phyloP scores from a whole-genome alignment of 2,113 vertebrate genomes.

The Misgurnus mizolepis region DNA sequence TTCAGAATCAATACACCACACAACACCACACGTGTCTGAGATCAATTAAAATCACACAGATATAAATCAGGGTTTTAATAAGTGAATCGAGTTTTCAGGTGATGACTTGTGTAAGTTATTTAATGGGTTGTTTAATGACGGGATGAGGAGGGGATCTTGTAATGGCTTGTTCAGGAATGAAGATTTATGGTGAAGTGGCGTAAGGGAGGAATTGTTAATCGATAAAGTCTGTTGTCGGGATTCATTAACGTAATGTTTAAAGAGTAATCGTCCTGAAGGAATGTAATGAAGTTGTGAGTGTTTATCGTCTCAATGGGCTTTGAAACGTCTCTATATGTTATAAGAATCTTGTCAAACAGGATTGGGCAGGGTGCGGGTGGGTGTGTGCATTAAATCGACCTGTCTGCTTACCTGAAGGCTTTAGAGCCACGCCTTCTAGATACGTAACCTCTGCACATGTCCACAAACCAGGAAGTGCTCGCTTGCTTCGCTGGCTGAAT shows the following conservation, averaged over 20 bases:
- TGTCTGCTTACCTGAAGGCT: slow-evolving; percentile 62
- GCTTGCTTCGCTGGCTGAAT: background rate
- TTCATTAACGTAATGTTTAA: background rate
- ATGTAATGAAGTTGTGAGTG: background rate
- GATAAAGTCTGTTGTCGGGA: background rate
- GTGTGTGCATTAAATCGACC: slow-evolving; percentile 57
- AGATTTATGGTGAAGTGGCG: background rate
- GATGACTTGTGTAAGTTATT: background rate
- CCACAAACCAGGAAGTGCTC: slow-evolving; percentile 59
- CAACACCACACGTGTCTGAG: no score
- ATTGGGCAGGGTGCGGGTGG: slow-evolving; percentile 59
- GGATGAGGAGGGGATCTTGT: background rate
- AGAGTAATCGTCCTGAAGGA: background rate
- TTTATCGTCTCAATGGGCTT: background rate
- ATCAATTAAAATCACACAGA: no score
- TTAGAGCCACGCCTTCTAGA: slow-evolving; percentile 57
- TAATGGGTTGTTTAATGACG: background rate
- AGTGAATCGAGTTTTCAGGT: no score
- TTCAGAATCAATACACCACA: no score
- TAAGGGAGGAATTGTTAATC: background rate
- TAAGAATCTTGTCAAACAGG: slow-evolving; percentile 75
- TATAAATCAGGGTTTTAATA: no score
- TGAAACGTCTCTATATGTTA: slow-evolving; percentile 28
- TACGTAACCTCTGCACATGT: slow-evolving; percentile 59
- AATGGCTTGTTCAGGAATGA: slow-evolving; percentile 13